These are phyloP conservation scores for Chaenodraco wilsoni DNA, from an alignment of 2,797 vertebrate genomes.

Conservation along the genomic window DNA sequence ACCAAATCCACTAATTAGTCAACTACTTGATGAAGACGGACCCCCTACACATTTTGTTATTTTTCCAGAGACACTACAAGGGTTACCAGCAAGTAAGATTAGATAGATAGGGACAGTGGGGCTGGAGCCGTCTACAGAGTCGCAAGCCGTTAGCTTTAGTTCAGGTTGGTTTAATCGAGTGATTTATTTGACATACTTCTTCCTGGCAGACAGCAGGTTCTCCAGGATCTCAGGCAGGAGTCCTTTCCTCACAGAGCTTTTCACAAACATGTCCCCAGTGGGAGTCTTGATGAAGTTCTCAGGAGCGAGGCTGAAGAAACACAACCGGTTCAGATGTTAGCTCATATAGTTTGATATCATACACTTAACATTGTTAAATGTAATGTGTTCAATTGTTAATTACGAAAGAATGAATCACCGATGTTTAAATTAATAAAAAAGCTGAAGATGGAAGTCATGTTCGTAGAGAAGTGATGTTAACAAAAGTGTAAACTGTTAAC, in stretches of 20 bases:
- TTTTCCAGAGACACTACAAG: too few relatives aligned
- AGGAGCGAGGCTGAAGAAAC: constrained; percentile 79
- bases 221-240: constrained; percentile 94
- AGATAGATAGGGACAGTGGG: background rate
- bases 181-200: constrained; percentile 79
- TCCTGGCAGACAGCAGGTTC: constrained; percentile 91
- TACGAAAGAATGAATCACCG: background rate
- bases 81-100: background rate
- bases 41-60: too few relatives aligned
- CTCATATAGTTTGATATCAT: background rate
- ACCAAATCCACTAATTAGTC: too few relatives aligned
- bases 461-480: too few relatives aligned
- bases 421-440: too few relatives aligned
- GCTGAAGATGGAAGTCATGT: too few relatives aligned
- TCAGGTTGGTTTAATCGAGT: background rate
- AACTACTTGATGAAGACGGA: too few relatives aligned
- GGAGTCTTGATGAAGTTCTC: constrained; percentile 93
- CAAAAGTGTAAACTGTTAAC: background rate
- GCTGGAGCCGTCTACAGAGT: background rate
- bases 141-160: background rate
- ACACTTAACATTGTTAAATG: background rate
- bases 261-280: constrained; percentile 91
- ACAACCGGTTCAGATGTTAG: constrained; percentile 16
- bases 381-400: background rate
- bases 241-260: constrained; percentile 89